phyloP scores from a whole-genome alignment of 2,113 vertebrate species.

The Sitta europaea region DNA sequence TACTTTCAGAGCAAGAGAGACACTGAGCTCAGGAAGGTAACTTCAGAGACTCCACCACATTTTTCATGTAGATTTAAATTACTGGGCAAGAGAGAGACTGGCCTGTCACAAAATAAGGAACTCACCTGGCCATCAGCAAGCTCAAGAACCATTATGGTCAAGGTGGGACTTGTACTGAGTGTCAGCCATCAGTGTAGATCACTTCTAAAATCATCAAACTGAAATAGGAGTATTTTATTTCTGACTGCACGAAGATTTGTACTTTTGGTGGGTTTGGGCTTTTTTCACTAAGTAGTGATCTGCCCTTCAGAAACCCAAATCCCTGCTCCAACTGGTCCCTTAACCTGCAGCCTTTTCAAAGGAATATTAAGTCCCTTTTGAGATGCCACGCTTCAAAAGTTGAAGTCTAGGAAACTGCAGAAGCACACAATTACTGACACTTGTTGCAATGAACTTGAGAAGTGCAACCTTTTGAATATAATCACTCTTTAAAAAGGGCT shows the following conservation, averaged over 20 bases:
- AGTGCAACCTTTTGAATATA: neutral
- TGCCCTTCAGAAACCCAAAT: neutral
- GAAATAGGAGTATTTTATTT: neutral
- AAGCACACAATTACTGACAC: neutral
- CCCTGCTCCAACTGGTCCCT: neutral
- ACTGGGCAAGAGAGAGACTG: neutral
- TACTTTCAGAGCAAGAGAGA: constrained; percentile 34
- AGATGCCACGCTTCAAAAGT: neutral
- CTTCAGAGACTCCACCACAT: neutral
- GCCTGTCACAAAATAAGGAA: neutral
- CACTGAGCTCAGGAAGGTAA: neutral
- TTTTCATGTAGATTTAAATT: constrained; percentile 14
- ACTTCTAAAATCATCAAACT: neutral
- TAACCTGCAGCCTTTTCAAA: neutral
- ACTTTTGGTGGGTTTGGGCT: neutral
- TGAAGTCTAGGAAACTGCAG: neutral
- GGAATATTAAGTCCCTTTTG: neutral
- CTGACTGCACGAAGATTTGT: neutral
- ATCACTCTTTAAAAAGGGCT: neutral
- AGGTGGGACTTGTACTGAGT: neutral
- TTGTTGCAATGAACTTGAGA: neutral
- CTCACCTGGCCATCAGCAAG: neutral
- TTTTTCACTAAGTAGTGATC: neutral
- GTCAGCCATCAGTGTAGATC: neutral
- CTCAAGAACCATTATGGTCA: neutral